These are phyloP conservation scores for Teinopalpus imperialis DNA, from an alignment of 2,888 invertebrate genomes.

Conservation along the genomic window DNA sequence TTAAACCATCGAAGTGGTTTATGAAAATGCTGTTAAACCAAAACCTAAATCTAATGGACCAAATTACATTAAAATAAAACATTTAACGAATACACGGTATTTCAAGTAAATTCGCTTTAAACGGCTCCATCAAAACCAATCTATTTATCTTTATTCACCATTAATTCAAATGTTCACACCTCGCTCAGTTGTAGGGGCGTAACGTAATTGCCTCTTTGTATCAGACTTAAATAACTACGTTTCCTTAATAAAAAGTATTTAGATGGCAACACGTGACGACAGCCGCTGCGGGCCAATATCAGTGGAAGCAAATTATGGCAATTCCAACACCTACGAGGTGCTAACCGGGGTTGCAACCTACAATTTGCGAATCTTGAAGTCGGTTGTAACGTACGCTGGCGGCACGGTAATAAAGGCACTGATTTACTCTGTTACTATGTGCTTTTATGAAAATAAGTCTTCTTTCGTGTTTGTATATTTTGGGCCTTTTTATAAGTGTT, in stretches of 20 bases:
- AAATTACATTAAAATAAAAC: slow-evolving; percentile 7
- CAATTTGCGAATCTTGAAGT: slow-evolving; percentile 69
- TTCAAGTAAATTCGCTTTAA: slow-evolving; percentile 18
- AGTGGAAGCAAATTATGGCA: slow-evolving; percentile 77
- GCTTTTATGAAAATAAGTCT: slow-evolving; percentile 11
- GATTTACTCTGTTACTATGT: slow-evolving; percentile 50
- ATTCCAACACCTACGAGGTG: slow-evolving; percentile 81
- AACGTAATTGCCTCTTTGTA: slow-evolving; percentile 45
- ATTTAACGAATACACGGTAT: slow-evolving; percentile 6
- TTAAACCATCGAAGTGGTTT: too few species aligned
- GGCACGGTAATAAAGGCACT: slow-evolving; percentile 40
- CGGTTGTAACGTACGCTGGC: slow-evolving; percentile 38
- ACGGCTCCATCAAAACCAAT: slow-evolving; percentile 13
- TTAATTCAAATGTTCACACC: slow-evolving; percentile 34
- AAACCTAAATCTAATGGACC: neutral
- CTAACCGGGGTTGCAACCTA: slow-evolving; percentile 72
- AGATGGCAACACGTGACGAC: slow-evolving; percentile 76
- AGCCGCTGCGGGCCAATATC: slow-evolving; percentile 65
- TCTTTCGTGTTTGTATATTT: neutral
- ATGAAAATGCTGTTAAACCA: too few species aligned
- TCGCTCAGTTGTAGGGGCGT: slow-evolving; percentile 44
- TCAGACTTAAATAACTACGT: slow-evolving; percentile 59
- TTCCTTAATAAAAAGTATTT: slow-evolving; percentile 68
- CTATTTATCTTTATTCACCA: slow-evolving; percentile 20
- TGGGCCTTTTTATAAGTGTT: too few species aligned